Percentiles rank a stretch among this genome's conserved stretches.
These are phyloP conservation scores for Pelagia noctiluca DNA, from an alignment of 30 jellyfish, hydroid and myxozoan genomes.

Conservation along the genomic window DNA sequence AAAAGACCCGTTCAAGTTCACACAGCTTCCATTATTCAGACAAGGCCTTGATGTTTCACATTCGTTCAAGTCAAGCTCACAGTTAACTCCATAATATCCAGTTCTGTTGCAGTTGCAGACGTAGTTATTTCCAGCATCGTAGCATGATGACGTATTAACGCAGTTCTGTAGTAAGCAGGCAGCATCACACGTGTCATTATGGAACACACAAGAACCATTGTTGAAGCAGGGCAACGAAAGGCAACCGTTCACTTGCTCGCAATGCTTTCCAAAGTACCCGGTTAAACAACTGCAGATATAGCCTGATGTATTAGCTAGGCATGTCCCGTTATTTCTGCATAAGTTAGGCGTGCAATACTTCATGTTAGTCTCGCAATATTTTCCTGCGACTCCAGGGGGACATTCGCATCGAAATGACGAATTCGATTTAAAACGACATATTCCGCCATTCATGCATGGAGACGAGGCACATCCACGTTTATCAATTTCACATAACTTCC, in stretches of 20 bases:
- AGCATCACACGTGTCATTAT: conserved; percentile 23
- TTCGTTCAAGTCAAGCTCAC: conserved; percentile 28
- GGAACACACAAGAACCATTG: conserved; percentile 12
- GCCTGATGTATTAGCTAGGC: conserved; percentile 1
- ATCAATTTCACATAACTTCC: conserved; percentile 51
- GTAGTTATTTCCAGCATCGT: not conserved
- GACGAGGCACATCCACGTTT: conserved; percentile 65
- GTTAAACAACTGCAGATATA: conserved; percentile 2
- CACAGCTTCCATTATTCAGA: conserved; percentile 8
- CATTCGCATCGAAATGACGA: conserved; percentile 27
- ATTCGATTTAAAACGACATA: conserved; percentile 33
- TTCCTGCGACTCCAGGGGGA: conserved; percentile 45
- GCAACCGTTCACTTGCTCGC: conserved; percentile 5
- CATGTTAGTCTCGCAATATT: conserved; percentile 31
- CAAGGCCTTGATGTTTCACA: conserved; percentile 52
- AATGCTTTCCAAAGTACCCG: conserved; percentile 14
- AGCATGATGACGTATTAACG: conserved; percentile 44
- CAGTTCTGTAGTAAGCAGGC: conserved; percentile 28
- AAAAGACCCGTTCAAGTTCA: conserved; percentile 26
- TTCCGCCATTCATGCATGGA: conserved; percentile 62
- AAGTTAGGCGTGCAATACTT: conserved; percentile 37
- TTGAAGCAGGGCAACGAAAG: conserved; percentile 4
- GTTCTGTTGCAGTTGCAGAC: conserved; percentile 64
- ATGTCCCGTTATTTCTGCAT: conserved; percentile 63
- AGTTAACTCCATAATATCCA: conserved; percentile 42